Conservation (phyloP, 1,140 invertebrate genomes). For the Leptopilina boulardi region DNA sequence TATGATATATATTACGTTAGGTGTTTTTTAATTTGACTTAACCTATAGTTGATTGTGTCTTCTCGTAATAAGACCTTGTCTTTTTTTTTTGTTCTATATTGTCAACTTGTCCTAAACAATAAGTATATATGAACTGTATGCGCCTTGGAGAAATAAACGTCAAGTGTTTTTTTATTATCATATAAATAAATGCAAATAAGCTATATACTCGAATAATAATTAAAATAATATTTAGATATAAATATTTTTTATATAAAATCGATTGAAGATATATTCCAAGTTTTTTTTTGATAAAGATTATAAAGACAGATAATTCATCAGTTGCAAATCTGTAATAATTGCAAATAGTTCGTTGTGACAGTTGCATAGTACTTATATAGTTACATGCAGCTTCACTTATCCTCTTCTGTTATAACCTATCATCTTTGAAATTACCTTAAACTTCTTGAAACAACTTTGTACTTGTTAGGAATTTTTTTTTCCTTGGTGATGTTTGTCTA, state of each 20-base stretch:
- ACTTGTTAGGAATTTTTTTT: neutral
- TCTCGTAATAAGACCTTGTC: neutral
- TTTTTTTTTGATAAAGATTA: neutral
- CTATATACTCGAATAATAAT: neutral
- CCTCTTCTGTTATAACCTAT: constrained; percentile 16
- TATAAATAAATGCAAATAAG: neutral
- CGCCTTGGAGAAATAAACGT: neutral
- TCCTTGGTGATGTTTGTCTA: neutral
- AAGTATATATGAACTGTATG: neutral
- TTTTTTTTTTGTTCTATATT: constrained; percentile 4
- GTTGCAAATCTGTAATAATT: constrained; percentile 1
- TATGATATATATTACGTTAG: neutral
- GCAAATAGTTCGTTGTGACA: constrained; percentile 15
- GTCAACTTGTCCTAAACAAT: neutral
- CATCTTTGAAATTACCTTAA: constrained; percentile 1
- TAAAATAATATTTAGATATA: neutral
- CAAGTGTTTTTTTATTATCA: constrained; percentile 5
- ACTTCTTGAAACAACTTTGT: constrained; percentile 5
- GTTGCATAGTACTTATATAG: constrained; percentile 15
- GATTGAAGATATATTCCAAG: neutral
- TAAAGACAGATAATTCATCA: neutral
- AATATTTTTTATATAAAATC: neutral
- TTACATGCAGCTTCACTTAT: constrained; percentile 19
- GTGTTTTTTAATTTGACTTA: neutral
- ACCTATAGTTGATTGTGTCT: constrained; percentile 2